Evolutionary conservation across 2,888 invertebrate genomes (phyloP).

Genomic region (Chrysotoxum bicinctum): DNA sequence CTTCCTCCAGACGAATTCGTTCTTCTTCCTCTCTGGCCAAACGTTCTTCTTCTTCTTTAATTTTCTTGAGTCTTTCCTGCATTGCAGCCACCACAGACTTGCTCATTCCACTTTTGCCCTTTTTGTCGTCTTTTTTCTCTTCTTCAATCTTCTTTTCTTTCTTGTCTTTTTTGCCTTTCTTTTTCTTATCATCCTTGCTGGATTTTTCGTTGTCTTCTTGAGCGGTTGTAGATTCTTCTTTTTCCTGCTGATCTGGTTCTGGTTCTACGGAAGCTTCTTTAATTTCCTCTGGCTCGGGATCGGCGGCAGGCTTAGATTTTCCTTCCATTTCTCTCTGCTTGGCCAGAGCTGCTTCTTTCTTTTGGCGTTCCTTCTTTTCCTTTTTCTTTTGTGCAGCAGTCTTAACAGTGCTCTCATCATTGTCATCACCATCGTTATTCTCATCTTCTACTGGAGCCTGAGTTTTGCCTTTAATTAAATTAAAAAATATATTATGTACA

Average conservation of each 20-base stretch:
- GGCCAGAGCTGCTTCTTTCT: slow-evolving; percentile 85
- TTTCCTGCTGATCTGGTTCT: slow-evolving; percentile 57
- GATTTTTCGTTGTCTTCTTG: slow-evolving; percentile 74
- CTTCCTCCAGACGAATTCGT: slow-evolving; percentile 87
- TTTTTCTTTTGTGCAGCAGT: slow-evolving; percentile 94
- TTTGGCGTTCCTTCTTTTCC: slow-evolving; percentile 92
- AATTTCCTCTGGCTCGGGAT: slow-evolving; percentile 78
- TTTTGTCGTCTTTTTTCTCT: slow-evolving; percentile 83
- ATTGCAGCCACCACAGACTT: slow-evolving; percentile 94
- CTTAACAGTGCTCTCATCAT: slow-evolving; percentile 86
- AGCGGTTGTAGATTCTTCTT: slow-evolving; percentile 74
- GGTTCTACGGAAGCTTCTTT: slow-evolving; percentile 9
- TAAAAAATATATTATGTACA: not conserved
- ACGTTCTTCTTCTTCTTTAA: slow-evolving; percentile 94
- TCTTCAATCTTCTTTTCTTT: slow-evolving; percentile 81
- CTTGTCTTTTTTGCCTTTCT: slow-evolving; percentile 82
- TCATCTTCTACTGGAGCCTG: slow-evolving; percentile 78
- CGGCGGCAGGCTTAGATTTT: slow-evolving; percentile 69
- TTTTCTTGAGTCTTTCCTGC: slow-evolving; percentile 94
- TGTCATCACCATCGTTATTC: slow-evolving; percentile 78
- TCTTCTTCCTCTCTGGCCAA: slow-evolving; percentile 89
- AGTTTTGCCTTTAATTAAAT: slow-evolving; percentile 59
- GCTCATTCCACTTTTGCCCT: slow-evolving; percentile 88
- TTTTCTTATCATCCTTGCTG: slow-evolving; percentile 80
- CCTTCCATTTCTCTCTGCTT: slow-evolving; percentile 78